Evolutionary conservation across 2,797 vertebrate species (phyloP), one percentile per base, ranked within the genome.

Genomic region (Carapus acus): DNA sequence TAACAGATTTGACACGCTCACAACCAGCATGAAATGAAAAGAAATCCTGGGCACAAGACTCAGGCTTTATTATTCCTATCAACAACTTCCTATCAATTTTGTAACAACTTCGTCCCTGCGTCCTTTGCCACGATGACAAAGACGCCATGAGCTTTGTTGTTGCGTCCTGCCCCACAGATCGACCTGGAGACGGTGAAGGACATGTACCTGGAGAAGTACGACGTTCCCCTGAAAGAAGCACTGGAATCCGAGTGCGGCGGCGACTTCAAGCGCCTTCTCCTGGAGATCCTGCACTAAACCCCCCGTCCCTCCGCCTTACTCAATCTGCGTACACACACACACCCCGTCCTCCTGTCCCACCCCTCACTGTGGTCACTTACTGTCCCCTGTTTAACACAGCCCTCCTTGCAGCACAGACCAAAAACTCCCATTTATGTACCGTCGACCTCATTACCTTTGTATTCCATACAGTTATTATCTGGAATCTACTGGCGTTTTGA

Each of bases 171-270:
- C 51, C 29, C 11, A 22, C 71, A 98, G 96, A 78, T 89, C 0
- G 94, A 98, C 84, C 88, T 98, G 76, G 91, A 90, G 65, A 89
- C 90, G 2, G 89, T 96, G 77, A 95, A 94, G 77, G 92, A 92
- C 67, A 92, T 89, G 86, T 98, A 93, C 77, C 88, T 91, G 77
- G 88, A 96, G 81, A 91, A 93, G 73, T 94, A 96, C 27, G 90
- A 95, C 17, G 89, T 90, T 34, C 79, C 92, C 0, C 85, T 97
- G 67, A 89, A 88, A 48, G 92, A 97, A 1, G 89, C 90, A 39
- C 86, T 98, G 81, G 85, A 76, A 54, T 91, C 93, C 0, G 96
- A 98, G 65, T 96, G 92, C 2, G 87, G 91, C 1, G 94, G 94
- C 9, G 93, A 94, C 81, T 96, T 98, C 79, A 91, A 85, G 79